Evolutionary conservation across 1,140 invertebrate species (phyloP), one percentile per base, ranked within the genome.

Genomic region (Homarus americanus): DNA sequence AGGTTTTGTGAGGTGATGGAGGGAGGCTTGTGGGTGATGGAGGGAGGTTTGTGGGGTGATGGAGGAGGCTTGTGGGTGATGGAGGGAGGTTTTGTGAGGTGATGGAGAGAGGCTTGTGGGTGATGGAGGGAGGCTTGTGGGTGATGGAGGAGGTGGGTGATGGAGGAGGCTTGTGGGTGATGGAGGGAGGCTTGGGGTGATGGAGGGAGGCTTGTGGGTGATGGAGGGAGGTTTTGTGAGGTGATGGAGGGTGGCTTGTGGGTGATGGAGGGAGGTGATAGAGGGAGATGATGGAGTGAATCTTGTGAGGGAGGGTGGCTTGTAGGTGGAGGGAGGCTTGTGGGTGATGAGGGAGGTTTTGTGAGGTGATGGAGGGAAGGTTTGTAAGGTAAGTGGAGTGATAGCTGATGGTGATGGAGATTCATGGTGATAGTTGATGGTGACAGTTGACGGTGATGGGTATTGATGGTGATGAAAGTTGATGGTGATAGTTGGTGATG

Each of bases 281-380:
- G 38, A 79, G 53, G 53, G 32, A 38, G 38, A 53, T 83, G 82
- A 32, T 44, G 79, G 79, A 44, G 58, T n/a, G n/a, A n/a, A n/a
- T n/a, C n/a, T n/a, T n/a, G n/a, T n/a, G n/a, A n/a, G n/a, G 66
- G 4, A 34, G 12, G 36, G n/a, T 34, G 17, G 72, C 1, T 75
- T 17, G 12, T 2, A 15, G 72, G 34, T 75, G 72, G 72, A 40
- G 15, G 24, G 36, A 17, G 12, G 72, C 34, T 75, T 7, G 10
- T 9, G 32, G 36, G 72, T 36, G 63, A 41, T 58, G 36, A n/a
- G 58, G 34, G 38, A 69, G 32, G 63, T 34, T 28, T 49, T 58
- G 79, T 49, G 79, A 66, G 49, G 34, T 32, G 79, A 58, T 82
- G 79, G 79, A 36, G 79, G 79, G 79, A 66, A 82, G 44, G 41